Evolutionary conservation across 2,113 vertebrate genomes (phyloP), one percentile per base, ranked within the genome.

Genomic region (Myxocyprinus asiaticus): DNA sequence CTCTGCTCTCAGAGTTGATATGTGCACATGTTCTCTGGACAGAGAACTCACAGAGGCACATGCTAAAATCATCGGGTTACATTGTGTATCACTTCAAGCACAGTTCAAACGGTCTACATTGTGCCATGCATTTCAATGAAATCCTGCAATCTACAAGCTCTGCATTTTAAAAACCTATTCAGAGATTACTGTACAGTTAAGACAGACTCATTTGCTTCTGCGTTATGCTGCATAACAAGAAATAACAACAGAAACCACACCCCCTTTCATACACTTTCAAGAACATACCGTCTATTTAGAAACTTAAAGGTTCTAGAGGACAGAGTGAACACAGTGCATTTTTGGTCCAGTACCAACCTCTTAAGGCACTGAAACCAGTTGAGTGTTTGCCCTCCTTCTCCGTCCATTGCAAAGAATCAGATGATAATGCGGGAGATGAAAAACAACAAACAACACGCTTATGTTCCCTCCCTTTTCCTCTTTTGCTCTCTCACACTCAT

Each of bases 361-460:
- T 48, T 78, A 11, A 92, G 86, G 78, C 69, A 84, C 61, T 89
- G 85, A 64, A 89, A 89, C 86, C 88, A 85, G 73, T 78, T 84
- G 58, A 80, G 45, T 53, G 48, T 81, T 51, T 48, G 53, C 17
- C 45, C 78, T 15, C 64, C 51, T 22, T 87, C 88, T 73, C 64
- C 86, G 51, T 91, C 92, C 93, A 93, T 94, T 66, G 70, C 48
- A 17, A 50, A 78, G 77, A 71, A 82, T 83, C 22, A 44, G 6
- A 73, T 11, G 15, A 43, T 69, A 83, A 48, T 22, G 81, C 56
- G 70, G 77, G 15, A 6, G n/a, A 53, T 43, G 48, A 53, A 59
- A 44, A 59, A 59, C 14, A 50, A 65, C 53, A 11, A 9, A 11
- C 51, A 5, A 48, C 42, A 11, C 3, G 11, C 12, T 56, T 33